phyloP scores from a whole-genome alignment of 2,888 invertebrate species.

The Phorcus lineatus region DNA sequence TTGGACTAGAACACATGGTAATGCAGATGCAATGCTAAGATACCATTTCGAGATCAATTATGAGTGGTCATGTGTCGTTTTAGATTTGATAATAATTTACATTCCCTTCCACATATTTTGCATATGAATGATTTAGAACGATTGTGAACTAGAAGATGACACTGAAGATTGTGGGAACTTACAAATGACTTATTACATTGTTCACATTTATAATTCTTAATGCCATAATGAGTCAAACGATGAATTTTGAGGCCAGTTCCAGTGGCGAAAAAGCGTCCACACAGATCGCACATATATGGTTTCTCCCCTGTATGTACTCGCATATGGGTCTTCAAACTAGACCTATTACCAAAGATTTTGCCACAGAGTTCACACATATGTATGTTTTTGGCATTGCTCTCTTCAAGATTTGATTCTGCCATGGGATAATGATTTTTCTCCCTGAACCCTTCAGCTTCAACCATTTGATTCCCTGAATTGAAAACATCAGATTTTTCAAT shows the following conservation, averaged over 20 bases:
- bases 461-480: too few species aligned
- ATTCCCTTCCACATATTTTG: neutral
- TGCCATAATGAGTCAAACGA: neutral
- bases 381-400: neutral
- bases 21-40: too few species aligned
- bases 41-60: neutral
- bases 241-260: neutral
- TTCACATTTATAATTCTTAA: conserved; percentile 14
- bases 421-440: too few species aligned
- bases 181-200: conserved; percentile 20
- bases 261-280: neutral
- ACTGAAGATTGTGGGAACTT: neutral
- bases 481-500: too few species aligned
- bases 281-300: conserved; percentile 27
- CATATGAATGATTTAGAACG: conserved; percentile 24
- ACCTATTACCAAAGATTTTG: neutral
- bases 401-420: too few species aligned
- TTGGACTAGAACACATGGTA: too few species aligned
- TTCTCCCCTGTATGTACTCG: conserved; percentile 19
- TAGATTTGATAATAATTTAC: neutral
- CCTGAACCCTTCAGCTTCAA: too few species aligned
- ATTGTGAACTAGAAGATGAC: conserved; percentile 12
- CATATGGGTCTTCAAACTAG: neutral
- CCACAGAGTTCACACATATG: conserved; percentile 17
- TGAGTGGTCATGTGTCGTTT: neutral